Evolutionary conservation across 2,797 vertebrate species (phyloP).

Genomic region (Megaceryle alcyon): DNA sequence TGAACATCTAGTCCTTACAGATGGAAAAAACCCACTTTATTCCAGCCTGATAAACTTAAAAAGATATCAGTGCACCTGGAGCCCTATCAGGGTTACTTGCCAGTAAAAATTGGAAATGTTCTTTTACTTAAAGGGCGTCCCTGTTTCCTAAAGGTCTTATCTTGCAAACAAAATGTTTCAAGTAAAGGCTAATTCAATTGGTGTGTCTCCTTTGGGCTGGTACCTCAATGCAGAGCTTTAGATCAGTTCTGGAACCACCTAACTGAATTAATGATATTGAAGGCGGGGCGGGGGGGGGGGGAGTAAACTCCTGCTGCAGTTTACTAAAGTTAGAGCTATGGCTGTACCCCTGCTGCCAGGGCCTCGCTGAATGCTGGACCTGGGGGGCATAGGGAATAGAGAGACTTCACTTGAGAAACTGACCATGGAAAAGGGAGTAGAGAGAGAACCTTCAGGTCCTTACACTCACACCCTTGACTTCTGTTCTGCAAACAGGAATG

Average conservation of each 20-base stretch:
- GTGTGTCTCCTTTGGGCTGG: neutral
- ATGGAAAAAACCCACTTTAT: neutral
- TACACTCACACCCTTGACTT: neutral
- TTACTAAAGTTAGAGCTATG: fast-evolving
- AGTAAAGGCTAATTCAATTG: conserved; percentile 5
- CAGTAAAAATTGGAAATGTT: neutral
- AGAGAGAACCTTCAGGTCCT: neutral
- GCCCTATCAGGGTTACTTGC: neutral
- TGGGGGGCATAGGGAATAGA: fast-evolving
- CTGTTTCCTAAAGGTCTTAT: conserved; percentile 5
- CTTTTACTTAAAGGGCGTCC: neutral
- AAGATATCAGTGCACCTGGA: neutral
- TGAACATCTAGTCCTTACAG: neutral
- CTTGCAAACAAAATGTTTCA: neutral
- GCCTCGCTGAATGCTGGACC: neutral
- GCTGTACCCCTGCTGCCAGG: neutral
- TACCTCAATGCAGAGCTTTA: neutral
- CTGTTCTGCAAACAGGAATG: neutral
- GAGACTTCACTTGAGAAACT: neutral
- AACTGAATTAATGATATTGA: neutral
- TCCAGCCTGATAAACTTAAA: neutral
- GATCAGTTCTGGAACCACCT: neutral
- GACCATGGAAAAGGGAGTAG: neutral
- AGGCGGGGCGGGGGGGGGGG: neutral
- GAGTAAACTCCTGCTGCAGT: neutral